Evolutionary conservation across 2,113 vertebrate genomes (phyloP).

Genomic region (Podarcis muralis): DNA sequence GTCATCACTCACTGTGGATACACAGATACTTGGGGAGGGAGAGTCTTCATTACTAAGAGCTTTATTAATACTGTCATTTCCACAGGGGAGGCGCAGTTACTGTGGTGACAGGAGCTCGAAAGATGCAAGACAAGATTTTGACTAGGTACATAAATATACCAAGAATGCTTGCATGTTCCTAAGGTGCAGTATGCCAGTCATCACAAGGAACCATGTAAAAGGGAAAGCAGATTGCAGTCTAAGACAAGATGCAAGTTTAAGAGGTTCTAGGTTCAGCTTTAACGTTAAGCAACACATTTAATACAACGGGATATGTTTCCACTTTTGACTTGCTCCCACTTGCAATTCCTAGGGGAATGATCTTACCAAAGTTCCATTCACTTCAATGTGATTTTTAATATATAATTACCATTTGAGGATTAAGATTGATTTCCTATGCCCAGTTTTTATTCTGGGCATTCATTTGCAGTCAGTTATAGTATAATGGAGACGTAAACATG

Average conservation of each 20-base stretch:
- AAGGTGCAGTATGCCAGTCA: slow-evolving; percentile 33
- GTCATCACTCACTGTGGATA: slow-evolving; percentile 70
- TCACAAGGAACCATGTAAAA: slow-evolving; percentile 27
- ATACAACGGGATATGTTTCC: too few relatives aligned
- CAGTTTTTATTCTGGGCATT: background rate
- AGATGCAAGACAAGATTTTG: slow-evolving; percentile 16
- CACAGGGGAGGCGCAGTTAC: background rate
- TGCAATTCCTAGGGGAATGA: too few relatives aligned
- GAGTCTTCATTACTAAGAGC: slow-evolving; percentile 39
- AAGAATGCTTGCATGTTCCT: slow-evolving; percentile 35
- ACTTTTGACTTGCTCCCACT: too few relatives aligned
- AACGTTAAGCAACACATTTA: background rate
- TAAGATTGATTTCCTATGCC: background rate
- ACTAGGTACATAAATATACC: slow-evolving; percentile 38
- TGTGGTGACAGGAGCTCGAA: slow-evolving; percentile 11
- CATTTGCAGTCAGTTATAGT: background rate
- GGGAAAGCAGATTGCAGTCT: background rate
- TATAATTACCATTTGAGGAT: background rate
- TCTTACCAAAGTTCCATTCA: too few relatives aligned
- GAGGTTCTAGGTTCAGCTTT: background rate
- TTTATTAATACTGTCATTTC: background rate
- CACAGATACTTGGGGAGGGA: slow-evolving; percentile 64
- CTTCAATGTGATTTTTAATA: too few relatives aligned
- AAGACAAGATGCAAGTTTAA: background rate
- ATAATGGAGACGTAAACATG: background rate